Evolutionary conservation across 2,797 vertebrate genomes (phyloP).

Genomic region (Novumbra hubbsi): DNA sequence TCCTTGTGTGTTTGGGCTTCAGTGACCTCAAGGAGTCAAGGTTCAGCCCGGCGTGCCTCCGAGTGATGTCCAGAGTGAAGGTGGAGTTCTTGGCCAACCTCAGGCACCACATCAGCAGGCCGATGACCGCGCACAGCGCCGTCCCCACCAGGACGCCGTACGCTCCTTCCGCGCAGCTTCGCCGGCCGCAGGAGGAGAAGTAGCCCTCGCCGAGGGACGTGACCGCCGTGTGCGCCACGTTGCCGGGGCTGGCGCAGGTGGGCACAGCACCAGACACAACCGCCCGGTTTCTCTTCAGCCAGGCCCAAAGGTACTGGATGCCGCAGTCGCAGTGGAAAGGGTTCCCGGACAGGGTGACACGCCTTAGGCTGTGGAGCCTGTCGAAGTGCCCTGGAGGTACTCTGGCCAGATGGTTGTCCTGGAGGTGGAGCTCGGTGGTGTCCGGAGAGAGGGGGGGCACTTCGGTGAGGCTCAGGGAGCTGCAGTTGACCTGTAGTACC

Average conservation of each 20-base stretch:
- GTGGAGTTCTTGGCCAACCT: conserved; percentile 63
- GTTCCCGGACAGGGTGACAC: conserved; percentile 72
- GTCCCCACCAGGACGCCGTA: conserved; percentile 36
- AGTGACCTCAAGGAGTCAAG: conserved; percentile 48
- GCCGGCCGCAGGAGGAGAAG: conserved; percentile 57
- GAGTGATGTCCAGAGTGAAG: conserved; percentile 63
- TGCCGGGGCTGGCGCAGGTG: conserved; percentile 65
- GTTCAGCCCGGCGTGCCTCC: conserved; percentile 53
- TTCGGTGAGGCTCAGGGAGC: conserved; percentile 50
- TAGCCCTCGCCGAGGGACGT: conserved; percentile 56
- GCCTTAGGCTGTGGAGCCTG: conserved; percentile 55
- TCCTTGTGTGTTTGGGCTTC: conserved; percentile 66
- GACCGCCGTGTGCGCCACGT: conserved; percentile 59
- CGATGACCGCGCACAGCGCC: conserved; percentile 56
- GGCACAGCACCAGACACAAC: conserved; percentile 34
- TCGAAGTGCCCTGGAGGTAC: conserved; percentile 74
- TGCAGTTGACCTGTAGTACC: conserved; percentile 72
- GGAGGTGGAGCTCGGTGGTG: conserved; percentile 68
- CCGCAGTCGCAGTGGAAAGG: conserved; percentile 78
- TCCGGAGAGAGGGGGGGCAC: conserved; percentile 59
- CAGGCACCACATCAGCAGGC: conserved; percentile 66
- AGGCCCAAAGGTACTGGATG: conserved; percentile 76
- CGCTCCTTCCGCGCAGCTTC: conserved; percentile 32
- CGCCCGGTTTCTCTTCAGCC: conserved; percentile 68
- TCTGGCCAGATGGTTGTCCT: conserved; percentile 66